Base-by-base conservation (phyloP, 2,113 vertebrate genomes). In the Heterochromis multidens region DNA sequence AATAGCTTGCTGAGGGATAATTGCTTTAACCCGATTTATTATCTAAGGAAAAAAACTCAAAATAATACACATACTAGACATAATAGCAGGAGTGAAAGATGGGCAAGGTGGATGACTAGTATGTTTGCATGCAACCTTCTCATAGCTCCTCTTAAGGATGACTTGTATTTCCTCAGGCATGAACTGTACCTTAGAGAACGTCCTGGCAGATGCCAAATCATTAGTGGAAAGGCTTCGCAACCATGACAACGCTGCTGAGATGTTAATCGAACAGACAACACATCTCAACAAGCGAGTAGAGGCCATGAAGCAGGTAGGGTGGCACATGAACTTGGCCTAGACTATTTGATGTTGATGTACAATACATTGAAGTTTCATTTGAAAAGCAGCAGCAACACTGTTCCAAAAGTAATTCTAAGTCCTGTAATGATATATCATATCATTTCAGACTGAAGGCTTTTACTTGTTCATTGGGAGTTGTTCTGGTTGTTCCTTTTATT, bases 261-360 rank as follows among this genome's bases (percentile, higher is more conserved):
- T 97, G 59, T 96, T 99, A 43, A 99, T 99, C 8, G 98, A 99
- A 81, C 99, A 99, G 94, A 99, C 99, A 4, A 99, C 98, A 0
- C 96, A 96, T 2, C 97, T 99, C 56, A 99, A 97, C 94, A 99
- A 99, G 93, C 93, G 97, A 21, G 97, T 99, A n/a, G 99, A 99
- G 37, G 97, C 98, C 10, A 99, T 99, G 98, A 99, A 99, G 87
- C 98, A 99, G 97, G 99, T 99, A 78, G 1, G 35, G 3, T 83
- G 46, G 77, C 21, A 27, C 57, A 29, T 1, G 2, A 27, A 49
- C 19, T 27, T 5, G 9, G 2, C 27, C 67, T 21, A 1, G 54
- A 74, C 10, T 19, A 31, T 74, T 74, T 52, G 70, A 29, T 27
- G 25, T 60, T 54, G 4, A 29, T 78, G 17, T 31, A 21, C 23